Conservation (phyloP, 2,113 vertebrate species). For the Ptilorrhoa leucosticta region DNA sequence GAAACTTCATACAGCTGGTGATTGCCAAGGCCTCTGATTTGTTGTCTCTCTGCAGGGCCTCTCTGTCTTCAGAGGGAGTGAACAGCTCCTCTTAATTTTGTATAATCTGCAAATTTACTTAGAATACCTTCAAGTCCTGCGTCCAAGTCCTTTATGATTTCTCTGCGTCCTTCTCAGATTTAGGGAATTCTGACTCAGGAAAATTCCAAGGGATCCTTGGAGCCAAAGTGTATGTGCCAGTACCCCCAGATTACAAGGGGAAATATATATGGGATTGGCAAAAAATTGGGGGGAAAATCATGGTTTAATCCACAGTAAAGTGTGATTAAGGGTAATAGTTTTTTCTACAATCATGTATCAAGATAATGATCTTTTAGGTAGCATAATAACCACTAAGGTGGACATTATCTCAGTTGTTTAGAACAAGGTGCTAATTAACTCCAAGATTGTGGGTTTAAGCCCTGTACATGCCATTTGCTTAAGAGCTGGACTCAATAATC, state of each 20-base stretch:
- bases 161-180: neutral
- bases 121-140: neutral
- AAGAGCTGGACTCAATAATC: neutral
- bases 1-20: neutral
- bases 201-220: neutral
- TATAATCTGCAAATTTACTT: neutral
- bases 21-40: neutral
- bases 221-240: neutral
- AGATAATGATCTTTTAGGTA: neutral
- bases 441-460: neutral
- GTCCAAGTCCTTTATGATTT: neutral
- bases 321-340: rapidly evolving
- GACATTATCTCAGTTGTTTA: neutral
- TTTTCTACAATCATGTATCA: neutral
- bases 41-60: neutral
- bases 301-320: neutral
- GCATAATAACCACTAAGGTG: neutral
- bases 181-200: neutral
- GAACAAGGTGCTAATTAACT: neutral
- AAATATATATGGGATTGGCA: neutral
- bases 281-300: neutral
- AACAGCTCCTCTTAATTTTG: neutral
- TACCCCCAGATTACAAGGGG: neutral
- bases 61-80: neutral
- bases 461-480: neutral